These are phyloP conservation scores for Enteromius viviparus DNA, from an alignment of 2,797 vertebrate genomes.

Conservation along the genomic window DNA sequence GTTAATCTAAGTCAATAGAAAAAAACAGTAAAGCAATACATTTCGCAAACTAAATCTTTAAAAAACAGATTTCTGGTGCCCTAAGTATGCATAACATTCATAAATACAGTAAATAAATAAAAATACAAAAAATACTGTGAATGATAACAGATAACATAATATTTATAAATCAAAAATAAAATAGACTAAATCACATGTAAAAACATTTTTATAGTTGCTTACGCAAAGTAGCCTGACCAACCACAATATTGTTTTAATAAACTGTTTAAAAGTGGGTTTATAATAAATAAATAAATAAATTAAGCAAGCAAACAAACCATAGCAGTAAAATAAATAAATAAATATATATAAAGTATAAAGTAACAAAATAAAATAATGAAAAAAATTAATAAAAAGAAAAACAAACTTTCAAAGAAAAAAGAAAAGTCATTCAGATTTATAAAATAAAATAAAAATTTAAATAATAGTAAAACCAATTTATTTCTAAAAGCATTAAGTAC, in stretches of 20 bases:
- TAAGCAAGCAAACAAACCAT: background rate
- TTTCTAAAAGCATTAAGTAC: background rate
- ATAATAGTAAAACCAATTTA: background rate
- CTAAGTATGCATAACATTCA: background rate
- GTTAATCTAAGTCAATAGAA: slow-evolving; percentile 5
- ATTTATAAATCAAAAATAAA: background rate
- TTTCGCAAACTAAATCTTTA: background rate
- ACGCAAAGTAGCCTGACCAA: too few species aligned
- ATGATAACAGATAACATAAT: background rate
- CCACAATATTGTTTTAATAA: too few species aligned
- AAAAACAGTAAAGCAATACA: background rate
- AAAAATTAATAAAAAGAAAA: background rate
- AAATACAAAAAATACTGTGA: background rate
- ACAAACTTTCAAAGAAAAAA: background rate
- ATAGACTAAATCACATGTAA: too few species aligned
- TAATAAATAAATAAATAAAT: background rate
- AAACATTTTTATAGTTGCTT: too few species aligned
- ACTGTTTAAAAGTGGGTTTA: background rate
- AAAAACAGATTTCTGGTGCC: background rate
- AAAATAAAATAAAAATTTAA: too few species aligned
- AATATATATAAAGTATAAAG: too few species aligned
- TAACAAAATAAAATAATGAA: too few species aligned
- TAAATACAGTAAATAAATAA: background rate
- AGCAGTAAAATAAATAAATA: background rate
- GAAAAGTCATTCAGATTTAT: background rate